These are phyloP conservation scores for Therioaphis trifolii DNA, from an alignment of 2,888 invertebrate species.

Conservation along the genomic window DNA sequence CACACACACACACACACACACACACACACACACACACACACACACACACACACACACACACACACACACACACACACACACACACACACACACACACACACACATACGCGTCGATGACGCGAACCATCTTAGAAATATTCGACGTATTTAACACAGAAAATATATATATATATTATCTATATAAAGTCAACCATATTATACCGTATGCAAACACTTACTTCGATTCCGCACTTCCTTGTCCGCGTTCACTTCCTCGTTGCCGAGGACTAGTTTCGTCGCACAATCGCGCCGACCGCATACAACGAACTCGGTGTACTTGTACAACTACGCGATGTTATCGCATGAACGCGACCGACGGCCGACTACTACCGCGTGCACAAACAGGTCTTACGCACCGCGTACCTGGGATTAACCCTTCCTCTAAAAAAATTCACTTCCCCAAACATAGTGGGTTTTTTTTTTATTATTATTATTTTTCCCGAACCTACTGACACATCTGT, in stretches of 20 bases:
- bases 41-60: too few species aligned
- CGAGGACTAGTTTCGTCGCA: constrained; percentile 22
- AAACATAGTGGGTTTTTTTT: constrained; percentile 57
- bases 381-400: constrained; percentile 60
- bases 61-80: too few species aligned
- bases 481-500: constrained; percentile 62
- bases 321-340: not conserved
- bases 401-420: constrained; percentile 63
- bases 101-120: too few species aligned
- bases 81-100: too few species aligned
- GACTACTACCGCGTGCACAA: constrained; percentile 25
- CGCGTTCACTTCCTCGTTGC: constrained; percentile 32
- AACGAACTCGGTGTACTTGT: too few species aligned
- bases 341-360: not conserved
- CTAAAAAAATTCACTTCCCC: constrained; percentile 54
- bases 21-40: too few species aligned
- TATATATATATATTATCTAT: too few species aligned
- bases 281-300: not conserved
- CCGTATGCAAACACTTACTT: too few species aligned
- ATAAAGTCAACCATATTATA: too few species aligned
- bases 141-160: too few species aligned
- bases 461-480: not conserved
- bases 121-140: too few species aligned
- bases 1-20: too few species aligned
- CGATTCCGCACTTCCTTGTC: constrained; percentile 16